Base-by-base conservation (phyloP, 1,140 invertebrate genomes). In the silkworm (Bombyx mori) region DNA sequence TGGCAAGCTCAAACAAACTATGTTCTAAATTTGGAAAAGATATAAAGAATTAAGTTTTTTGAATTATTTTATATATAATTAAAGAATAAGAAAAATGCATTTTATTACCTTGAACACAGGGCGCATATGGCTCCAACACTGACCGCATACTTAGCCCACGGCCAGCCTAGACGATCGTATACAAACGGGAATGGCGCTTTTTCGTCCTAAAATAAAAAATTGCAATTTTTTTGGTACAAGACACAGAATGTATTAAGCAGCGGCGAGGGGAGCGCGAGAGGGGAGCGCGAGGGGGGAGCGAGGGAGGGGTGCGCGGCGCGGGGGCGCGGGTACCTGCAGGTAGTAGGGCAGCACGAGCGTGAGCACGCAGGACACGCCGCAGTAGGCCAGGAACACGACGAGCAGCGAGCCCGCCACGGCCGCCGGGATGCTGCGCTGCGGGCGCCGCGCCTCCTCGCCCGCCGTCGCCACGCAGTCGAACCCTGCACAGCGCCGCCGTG, bases 331-430 rank as follows among this genome's bases (percentile, higher is more conserved):
- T 57, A 93, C 92, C 85, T 93, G 92, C 50, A 92, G 87, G 73
- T 95, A 98, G 71, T 98, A 99, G 0, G 97, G 97, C 65, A 94
- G 73, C 89, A 97, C 96, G 66, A 97, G 91, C 0, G 97, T 98
- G 1, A 98, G 86, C 3, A 98, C 92, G 0, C 92, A 90, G 1
- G 96, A 95, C 1, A 98, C 92, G 1, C 95, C 93, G 86, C 95
- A 97, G 79, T 98, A 98, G 0, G 95, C 93, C 8, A 97, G 66
- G 75, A 96, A 97, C 44, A 97, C 92, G 43, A 95, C 91, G 0
- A 93, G 86, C 42, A 98, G 87, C 0, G 95, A 97, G 0, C 93
- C 86, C 8, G 97, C 92, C 57, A 98, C 97, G 18, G 95, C 93
- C 56, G 98, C 92, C 0, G 97, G 97, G 56, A 98, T 97, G 6